phyloP scores from a whole-genome alignment of 2,797 vertebrate species.

The Poliocrania exsul region DNA sequence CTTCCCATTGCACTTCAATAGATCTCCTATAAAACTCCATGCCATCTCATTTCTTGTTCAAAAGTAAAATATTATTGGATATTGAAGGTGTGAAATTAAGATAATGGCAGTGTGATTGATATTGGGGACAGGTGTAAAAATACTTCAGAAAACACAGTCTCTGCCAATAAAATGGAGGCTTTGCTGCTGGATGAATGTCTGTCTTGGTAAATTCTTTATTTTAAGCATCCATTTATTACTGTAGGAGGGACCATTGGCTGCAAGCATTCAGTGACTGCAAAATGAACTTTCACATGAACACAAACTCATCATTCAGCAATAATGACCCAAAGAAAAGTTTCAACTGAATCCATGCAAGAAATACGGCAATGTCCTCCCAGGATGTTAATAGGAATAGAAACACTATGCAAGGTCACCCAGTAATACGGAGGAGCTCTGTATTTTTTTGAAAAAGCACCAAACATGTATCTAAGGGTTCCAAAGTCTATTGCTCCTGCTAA shows the following conservation, averaged over 20 bases:
- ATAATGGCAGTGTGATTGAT: background rate
- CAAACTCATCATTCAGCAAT: conserved; percentile 20
- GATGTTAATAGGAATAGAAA: background rate
- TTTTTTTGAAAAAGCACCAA: background rate
- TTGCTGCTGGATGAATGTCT: background rate
- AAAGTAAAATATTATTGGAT: background rate
- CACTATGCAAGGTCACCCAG: background rate
- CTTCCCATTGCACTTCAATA: background rate
- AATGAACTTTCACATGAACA: background rate
- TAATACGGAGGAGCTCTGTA: background rate
- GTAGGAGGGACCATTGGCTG: background rate
- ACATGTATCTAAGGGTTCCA: background rate
- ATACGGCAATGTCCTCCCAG: background rate
- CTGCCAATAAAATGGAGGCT: background rate
- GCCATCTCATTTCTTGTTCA: background rate
- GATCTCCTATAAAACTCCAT: background rate
- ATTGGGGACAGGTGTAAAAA: background rate
- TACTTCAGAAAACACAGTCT: background rate
- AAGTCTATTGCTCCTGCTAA: background rate
- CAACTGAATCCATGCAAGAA: background rate
- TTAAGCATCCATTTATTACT: conserved; percentile 13
- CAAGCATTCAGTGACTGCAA: background rate
- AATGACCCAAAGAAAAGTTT: conserved; percentile 16
- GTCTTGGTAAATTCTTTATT: conserved; percentile 21
- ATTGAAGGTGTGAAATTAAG: background rate